Evolutionary conservation across 2,113 vertebrate genomes (phyloP).

Genomic region (Myiozetetes cayanensis): DNA sequence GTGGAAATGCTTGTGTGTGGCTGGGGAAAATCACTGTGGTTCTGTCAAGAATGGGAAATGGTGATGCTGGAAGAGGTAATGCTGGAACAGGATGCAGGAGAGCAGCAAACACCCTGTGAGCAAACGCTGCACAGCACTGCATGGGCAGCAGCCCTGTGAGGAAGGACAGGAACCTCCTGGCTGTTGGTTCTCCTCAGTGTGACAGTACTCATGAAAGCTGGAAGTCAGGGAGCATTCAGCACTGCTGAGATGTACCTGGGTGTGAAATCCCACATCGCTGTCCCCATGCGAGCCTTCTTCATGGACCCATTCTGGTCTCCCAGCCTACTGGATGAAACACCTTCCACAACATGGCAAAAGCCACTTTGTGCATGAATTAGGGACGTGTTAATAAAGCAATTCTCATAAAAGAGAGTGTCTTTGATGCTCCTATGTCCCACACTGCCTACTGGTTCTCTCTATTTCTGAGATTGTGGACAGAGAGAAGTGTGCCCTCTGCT

Average conservation of each 20-base stretch:
- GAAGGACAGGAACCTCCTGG: neutral
- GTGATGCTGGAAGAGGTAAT: neutral
- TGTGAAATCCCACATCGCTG: neutral
- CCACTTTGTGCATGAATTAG: neutral
- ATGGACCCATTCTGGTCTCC: neutral
- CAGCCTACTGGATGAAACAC: neutral
- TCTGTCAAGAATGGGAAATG: neutral
- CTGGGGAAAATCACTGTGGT: fast-evolving
- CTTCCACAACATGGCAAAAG: neutral
- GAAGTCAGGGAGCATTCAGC: neutral
- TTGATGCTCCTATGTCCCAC: too few relatives aligned
- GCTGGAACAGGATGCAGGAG: neutral
- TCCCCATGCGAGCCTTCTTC: neutral
- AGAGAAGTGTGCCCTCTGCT: neutral
- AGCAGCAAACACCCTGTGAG: neutral
- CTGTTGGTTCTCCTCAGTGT: neutral
- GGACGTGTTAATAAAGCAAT: neutral
- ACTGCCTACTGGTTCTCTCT: neutral
- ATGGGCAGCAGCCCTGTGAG: neutral
- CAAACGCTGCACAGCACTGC: neutral
- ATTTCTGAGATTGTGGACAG: neutral
- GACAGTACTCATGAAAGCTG: neutral
- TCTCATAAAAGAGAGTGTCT: neutral
- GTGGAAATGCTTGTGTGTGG: neutral
- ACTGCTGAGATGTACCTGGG: neutral